Base-by-base conservation (phyloP, 2,113 vertebrate species). In the Numenius arquata region DNA sequence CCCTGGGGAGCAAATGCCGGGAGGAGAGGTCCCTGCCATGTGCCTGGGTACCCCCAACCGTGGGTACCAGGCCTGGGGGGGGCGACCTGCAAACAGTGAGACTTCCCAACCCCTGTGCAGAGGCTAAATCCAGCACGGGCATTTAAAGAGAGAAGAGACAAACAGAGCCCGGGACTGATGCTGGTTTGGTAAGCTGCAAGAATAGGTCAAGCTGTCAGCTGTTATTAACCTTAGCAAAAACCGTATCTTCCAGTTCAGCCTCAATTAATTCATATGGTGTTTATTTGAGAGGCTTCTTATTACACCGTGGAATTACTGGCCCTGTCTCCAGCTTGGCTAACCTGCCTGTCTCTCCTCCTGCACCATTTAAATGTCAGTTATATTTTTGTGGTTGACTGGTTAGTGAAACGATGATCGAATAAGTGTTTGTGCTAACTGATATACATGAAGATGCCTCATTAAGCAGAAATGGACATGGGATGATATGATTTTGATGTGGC, bases 181-280 rank as follows among this genome's bases (percentile, higher is more conserved):
- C 25, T 68, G 9, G 14, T 16, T 40, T 32, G 19, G 74, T 77
- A 90, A 68, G 81, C 89, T 50, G 50, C 72, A 55, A 68, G 82
- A 93, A 94, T 53, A 94, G 68, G 66, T 95, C 91, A 94, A 83
- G 87, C 67, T 88, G 93, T 93, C 93, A 59, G 72, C 59, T 72
- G n/a, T 70, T 82, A 95, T 95, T 90, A 94, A 93, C 65, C 66
- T 94, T 84, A 83, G 53, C 63, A 91, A 92, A 97, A 96, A 23
- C 8, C 18, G 0, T 74, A 59, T 93, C 92, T 95, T 89, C 87
- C 81, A 76, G 70, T 30, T 97, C 84, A 95, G 67, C 73, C 91
- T 88, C 93, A 85, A 78, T 97, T 85, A 95, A 85, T 96, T 95
- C 83, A 87, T 30, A 74, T 3, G 3, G 26, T 85, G 56, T 83